Evolutionary conservation across 2,113 vertebrate genomes (phyloP), one percentile per base, ranked within the genome.

Genomic region (Typhlomys cinereus): DNA sequence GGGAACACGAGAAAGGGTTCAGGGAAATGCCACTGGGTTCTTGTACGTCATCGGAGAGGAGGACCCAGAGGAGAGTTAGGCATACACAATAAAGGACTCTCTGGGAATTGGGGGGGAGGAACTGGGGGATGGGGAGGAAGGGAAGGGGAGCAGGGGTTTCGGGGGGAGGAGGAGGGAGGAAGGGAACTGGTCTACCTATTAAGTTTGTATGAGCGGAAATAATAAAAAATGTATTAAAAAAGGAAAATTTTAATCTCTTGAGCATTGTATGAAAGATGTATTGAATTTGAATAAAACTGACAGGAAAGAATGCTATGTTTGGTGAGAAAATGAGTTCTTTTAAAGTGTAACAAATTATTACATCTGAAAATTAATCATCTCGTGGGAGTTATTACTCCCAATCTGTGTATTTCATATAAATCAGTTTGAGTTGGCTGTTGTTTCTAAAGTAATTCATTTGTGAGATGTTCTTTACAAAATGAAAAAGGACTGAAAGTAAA

Each of bases 391-490:
- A 92, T 64, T 61, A 48, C 66, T 89, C 31, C 12, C 74, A 90
- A 57, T 71, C 50, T 82, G 61, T 85, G 23, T 86, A 50, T 93
- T 95, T 91, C 76, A 91, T 39, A 89, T 75, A 91, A 91, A 89
- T 91, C 52, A 85, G 25, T 18, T 69, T 80, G 61, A 62, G 18
- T 88, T 95, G 88, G 29, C 67, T 81, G 67, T 89, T 80, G 91
- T 81, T 81, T 90, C 21, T 76, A 64, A 93, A 76, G 6, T 90
- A 48, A 95, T 88, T 96, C 88, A 76, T 93, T 91, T 89, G n/a
- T 25, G 15, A 87, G 23, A 78, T 73, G 52, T 41, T 14, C 25
- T 76, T 34, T 75, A 94, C 86, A 25, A 12, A 69, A 8, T 44
- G 29, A 70, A 89, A 90, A 92, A 1, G 4, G 14, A 62, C 74